A percentile compares a stretch with the other conserved stretches of the same genome.
These are phyloP conservation scores for Aphrophora alni DNA, from an alignment of 2,888 invertebrate species.

Conservation along the genomic window DNA sequence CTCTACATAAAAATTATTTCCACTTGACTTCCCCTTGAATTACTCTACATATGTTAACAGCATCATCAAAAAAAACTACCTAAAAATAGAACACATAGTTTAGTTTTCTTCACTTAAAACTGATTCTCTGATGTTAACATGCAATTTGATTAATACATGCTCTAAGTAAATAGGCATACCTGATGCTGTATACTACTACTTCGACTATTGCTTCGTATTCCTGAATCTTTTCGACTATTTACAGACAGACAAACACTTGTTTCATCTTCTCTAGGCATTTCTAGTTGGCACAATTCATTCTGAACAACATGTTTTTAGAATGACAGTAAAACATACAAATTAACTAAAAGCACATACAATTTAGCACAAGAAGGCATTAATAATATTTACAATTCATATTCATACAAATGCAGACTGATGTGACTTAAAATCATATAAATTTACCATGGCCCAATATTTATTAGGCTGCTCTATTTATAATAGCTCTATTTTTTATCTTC, in stretches of 20 bases:
- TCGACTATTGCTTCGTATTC: constrained; percentile 83
- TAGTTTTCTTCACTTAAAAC: no score
- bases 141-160: background rate
- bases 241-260: constrained; percentile 77
- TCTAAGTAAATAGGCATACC: constrained; percentile 58
- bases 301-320: background rate
- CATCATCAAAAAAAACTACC: no score
- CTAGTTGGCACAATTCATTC: background rate
- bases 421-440: no score
- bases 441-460: no score
- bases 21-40: no score
- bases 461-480: no score
- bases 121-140: no score
- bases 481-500: no score
- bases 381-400: background rate
- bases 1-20: no score
- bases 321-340: background rate
- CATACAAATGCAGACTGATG: background rate
- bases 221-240: constrained; percentile 87
- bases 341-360: background rate
- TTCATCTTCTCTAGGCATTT: constrained; percentile 60
- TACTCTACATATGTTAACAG: no score
- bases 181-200: constrained; percentile 87
- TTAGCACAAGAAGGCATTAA: background rate
- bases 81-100: no score